These are phyloP conservation scores for Cryptocephalus primarius DNA, from an alignment of 2,888 invertebrate genomes.

Conservation along the genomic window DNA sequence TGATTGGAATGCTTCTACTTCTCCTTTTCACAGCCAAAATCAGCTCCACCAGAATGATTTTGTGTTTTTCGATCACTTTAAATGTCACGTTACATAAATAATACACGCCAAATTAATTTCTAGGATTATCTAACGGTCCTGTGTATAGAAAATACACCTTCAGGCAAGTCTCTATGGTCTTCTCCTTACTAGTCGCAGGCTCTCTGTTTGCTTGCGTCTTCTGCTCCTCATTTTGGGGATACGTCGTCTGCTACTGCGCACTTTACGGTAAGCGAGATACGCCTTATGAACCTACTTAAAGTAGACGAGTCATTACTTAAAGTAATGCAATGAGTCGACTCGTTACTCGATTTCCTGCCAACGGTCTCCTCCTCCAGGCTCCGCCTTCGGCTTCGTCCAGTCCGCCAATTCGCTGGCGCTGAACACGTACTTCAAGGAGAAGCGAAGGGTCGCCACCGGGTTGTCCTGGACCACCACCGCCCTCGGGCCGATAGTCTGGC, in stretches of 20 bases:
- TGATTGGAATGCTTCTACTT: too few relatives aligned
- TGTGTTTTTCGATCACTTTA: too few relatives aligned
- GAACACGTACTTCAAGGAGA: conserved; percentile 62
- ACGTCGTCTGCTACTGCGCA: conserved; percentile 53
- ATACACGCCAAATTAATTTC: conserved; percentile 18
- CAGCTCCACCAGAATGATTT: too few relatives aligned
- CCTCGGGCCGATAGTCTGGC: conserved; percentile 61
- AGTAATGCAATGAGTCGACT: neutral
- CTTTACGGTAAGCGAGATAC: conserved; percentile 48
- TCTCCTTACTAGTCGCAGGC: conserved; percentile 47
- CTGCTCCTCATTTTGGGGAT: conserved; percentile 51
- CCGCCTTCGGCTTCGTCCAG: conserved; percentile 54
- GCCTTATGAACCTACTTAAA: too few relatives aligned
- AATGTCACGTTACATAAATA: too few relatives aligned
- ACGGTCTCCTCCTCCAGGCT: conserved; percentile 35
- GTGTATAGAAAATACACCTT: conserved; percentile 56
- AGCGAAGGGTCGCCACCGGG: conserved; percentile 59
- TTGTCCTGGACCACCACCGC: conserved; percentile 62
- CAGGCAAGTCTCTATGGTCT: conserved; percentile 54
- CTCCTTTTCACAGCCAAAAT: too few relatives aligned
- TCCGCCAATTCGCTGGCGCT: conserved; percentile 60
- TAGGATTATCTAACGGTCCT: conserved; percentile 61
- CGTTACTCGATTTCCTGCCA: neutral
- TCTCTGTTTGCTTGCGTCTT: conserved; percentile 51
- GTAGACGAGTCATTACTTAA: neutral